phyloP scores from a whole-genome alignment of 2,797 vertebrate species.

The Lateolabrax maculatus region DNA sequence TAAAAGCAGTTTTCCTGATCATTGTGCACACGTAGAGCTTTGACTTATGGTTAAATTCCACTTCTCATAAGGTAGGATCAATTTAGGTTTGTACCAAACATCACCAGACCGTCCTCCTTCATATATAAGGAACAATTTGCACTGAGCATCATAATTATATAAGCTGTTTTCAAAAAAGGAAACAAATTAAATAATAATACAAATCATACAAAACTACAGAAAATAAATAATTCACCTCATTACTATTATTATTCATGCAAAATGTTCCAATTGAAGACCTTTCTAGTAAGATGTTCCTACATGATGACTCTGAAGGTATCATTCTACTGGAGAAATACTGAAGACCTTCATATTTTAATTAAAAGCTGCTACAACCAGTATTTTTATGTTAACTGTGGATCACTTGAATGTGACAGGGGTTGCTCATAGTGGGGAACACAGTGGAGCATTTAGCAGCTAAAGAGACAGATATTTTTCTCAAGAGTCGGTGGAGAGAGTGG shows the following conservation, averaged over 20 bases:
- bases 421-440: background rate
- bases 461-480: no score
- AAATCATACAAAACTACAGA: background rate
- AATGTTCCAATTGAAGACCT: background rate
- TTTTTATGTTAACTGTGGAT: background rate
- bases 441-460: no score
- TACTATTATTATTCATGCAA: no score
- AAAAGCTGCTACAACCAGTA: background rate
- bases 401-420: background rate
- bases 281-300: background rate
- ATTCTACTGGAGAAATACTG: background rate
- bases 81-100: background rate
- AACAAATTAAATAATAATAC: background rate
- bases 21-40: background rate
- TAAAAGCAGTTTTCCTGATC: background rate
- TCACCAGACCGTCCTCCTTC: background rate
- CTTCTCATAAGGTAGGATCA: background rate
- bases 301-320: background rate
- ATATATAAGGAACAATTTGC: background rate
- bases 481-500: no score
- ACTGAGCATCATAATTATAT: background rate
- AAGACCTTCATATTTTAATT: background rate
- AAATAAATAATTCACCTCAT: background rate
- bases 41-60: background rate
- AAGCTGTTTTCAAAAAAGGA: no score